These are phyloP conservation scores for Spongia lamella DNA, from an alignment of 37 sponge, comb jelly and placozoan genomes.

Conservation along the genomic window DNA sequence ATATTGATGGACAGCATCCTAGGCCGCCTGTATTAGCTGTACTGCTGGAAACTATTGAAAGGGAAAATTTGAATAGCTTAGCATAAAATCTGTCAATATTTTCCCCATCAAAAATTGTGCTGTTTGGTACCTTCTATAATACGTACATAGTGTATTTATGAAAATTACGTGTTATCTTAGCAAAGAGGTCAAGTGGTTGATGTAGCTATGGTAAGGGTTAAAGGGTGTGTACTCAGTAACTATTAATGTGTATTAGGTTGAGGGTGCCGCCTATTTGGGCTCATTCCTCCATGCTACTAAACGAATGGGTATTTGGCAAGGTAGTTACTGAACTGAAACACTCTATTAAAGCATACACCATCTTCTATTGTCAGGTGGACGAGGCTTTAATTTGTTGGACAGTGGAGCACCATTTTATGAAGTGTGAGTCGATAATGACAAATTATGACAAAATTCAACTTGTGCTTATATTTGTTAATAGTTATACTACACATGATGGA, in stretches of 20 bases:
- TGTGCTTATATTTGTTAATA: conserved; percentile 14
- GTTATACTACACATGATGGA: conserved; percentile 91
- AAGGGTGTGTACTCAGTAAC: too few relatives aligned
- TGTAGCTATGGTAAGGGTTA: conserved; percentile 58
- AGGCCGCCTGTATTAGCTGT: too few relatives aligned
- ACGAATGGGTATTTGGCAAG: conserved; percentile 60
- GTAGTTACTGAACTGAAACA: conserved; percentile 2
- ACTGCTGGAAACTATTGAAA: too few relatives aligned
- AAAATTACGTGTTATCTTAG: conserved; percentile 23
- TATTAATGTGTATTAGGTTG: conserved; percentile 11
- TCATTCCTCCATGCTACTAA: conserved; percentile 72
- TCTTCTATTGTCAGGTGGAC: too few relatives aligned
- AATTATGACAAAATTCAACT: not conserved
- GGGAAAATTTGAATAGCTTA: conserved; percentile 1
- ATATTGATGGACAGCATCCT: too few relatives aligned
- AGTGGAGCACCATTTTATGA: conserved; percentile 95
- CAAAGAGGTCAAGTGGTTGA: conserved; percentile 93
- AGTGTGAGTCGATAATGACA: conserved; percentile 39
- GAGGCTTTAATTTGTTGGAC: conserved; percentile 80
- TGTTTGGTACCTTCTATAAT: too few relatives aligned
- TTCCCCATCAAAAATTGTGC: too few relatives aligned
- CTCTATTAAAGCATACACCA: too few relatives aligned
- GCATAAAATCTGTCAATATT: not conserved
- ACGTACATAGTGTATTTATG: too few relatives aligned
- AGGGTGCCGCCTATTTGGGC: conserved; percentile 86